phyloP scores from a whole-genome alignment of 2,797 vertebrate genomes.

The Chaetodon trifasciatus region DNA sequence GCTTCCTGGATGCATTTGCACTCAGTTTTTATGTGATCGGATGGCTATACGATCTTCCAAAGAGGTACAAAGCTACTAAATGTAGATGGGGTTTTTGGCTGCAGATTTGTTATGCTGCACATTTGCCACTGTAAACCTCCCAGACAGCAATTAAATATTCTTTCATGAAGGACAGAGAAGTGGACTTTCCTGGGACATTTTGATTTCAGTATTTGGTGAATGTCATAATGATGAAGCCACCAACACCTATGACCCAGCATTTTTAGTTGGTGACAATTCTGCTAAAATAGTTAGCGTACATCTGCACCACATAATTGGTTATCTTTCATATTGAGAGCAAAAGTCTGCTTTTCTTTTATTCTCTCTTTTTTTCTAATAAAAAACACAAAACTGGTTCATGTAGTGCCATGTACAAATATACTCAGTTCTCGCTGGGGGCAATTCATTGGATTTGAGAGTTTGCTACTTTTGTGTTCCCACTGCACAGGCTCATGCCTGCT shows the following conservation, averaged over 20 bases:
- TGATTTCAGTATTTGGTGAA: background rate
- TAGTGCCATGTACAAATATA: constrained; percentile 44
- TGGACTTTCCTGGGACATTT: background rate
- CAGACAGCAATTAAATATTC: background rate
- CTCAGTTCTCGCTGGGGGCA: constrained; percentile 25
- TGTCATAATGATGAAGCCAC: background rate
- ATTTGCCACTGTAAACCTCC: background rate
- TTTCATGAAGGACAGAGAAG: background rate
- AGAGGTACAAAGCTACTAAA: background rate
- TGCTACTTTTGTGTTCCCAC: constrained; percentile 23
- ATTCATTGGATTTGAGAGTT: constrained; percentile 36
- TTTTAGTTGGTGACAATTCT: background rate
- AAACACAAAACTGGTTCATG: constrained; percentile 22
- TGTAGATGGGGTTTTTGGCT: background rate
- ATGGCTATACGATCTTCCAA: background rate
- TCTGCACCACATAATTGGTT: background rate
- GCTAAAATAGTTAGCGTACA: background rate
- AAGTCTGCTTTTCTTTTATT: constrained; percentile 3
- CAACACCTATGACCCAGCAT: background rate
- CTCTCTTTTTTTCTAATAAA: background rate
- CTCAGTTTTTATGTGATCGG: background rate
- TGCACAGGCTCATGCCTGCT: constrained; percentile 19
- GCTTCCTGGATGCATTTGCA: background rate
- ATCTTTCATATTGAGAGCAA: background rate
- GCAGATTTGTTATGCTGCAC: background rate